Conservation (phyloP, 2,113 vertebrate species). For the Syrmaticus mikado region DNA sequence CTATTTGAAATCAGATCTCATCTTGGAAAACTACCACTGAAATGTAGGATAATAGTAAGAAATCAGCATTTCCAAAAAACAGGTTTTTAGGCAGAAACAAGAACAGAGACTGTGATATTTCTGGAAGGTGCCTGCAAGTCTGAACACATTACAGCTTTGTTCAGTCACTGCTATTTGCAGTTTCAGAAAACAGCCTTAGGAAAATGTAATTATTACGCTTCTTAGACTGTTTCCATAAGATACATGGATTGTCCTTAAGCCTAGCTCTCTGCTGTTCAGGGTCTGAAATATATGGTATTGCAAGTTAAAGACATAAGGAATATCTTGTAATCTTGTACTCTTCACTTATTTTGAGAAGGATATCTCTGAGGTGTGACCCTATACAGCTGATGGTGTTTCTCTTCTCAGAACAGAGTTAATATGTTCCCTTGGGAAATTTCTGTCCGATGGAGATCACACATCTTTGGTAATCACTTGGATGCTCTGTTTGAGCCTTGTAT, state of each 20-base stretch:
- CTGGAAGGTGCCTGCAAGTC: background rate
- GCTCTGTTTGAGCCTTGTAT: background rate
- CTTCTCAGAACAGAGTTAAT: background rate
- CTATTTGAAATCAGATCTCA: background rate
- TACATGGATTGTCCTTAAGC: background rate
- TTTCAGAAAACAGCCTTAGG: background rate
- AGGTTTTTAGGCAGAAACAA: background rate
- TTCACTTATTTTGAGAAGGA: slow-evolving; percentile 31
- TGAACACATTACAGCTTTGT: background rate
- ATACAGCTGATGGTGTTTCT: background rate
- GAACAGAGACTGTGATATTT: background rate
- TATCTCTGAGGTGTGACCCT: background rate
- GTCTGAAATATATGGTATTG: background rate
- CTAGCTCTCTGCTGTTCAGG: background rate
- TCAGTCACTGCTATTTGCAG: slow-evolving; percentile 18
- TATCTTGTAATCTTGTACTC: background rate
- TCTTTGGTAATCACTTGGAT: background rate
- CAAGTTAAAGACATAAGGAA: background rate
- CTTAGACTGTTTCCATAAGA: background rate
- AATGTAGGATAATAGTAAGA: background rate
- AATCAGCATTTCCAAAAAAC: background rate
- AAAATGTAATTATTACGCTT: slow-evolving; percentile 44
- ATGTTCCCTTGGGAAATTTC: slow-evolving; percentile 13
- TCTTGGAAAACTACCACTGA: background rate
- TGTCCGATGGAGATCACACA: background rate